A percentile compares a stretch with the other conserved stretches of the same genome.
Evolutionary conservation across 1,140 invertebrate genomes (phyloP).

Genomic region (Dendrolimus punctatus): DNA sequence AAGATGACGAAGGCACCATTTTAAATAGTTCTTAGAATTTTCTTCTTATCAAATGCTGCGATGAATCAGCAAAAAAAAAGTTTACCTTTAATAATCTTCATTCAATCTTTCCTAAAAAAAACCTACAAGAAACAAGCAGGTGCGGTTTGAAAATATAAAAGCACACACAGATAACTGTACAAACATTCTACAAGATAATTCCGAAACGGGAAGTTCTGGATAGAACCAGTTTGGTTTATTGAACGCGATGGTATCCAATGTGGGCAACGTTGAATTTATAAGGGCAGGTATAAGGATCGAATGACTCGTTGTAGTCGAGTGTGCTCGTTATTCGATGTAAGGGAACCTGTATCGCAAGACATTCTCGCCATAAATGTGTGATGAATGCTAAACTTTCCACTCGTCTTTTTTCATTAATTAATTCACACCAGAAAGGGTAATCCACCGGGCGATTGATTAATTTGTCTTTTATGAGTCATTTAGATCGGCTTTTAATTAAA

Average conservation of each 20-base stretch:
- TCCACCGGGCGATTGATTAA: too few species aligned
- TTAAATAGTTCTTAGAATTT: too few species aligned
- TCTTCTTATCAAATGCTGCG: too few species aligned
- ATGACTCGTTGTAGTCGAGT: constrained; percentile 16
- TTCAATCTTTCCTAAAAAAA: too few species aligned
- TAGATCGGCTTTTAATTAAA: too few species aligned
- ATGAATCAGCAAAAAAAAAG: too few species aligned
- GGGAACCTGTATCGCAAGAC: constrained; percentile 22
- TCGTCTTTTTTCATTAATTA: constrained; percentile 9
- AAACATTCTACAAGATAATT: constrained; percentile 57
- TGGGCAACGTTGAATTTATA: constrained; percentile 45
- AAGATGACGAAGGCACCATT: too few species aligned
- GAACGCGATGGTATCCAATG: constrained; percentile 50
- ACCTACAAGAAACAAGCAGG: constrained; percentile 9
- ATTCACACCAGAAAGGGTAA: not conserved
- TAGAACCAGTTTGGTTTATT: constrained; percentile 54
- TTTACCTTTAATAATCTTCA: too few species aligned
- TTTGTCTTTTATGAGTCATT: too few species aligned
- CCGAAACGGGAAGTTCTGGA: constrained; percentile 53
- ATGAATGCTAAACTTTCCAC: constrained; percentile 31
- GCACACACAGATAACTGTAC: constrained; percentile 46
- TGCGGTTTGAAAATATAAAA: constrained; percentile 6
- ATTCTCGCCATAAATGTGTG: constrained; percentile 18
- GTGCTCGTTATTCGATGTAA: constrained; percentile 15
- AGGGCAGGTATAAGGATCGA: constrained; percentile 33